Conservation (phyloP, 2,113 vertebrate genomes). For the Eublepharis macularius region DNA sequence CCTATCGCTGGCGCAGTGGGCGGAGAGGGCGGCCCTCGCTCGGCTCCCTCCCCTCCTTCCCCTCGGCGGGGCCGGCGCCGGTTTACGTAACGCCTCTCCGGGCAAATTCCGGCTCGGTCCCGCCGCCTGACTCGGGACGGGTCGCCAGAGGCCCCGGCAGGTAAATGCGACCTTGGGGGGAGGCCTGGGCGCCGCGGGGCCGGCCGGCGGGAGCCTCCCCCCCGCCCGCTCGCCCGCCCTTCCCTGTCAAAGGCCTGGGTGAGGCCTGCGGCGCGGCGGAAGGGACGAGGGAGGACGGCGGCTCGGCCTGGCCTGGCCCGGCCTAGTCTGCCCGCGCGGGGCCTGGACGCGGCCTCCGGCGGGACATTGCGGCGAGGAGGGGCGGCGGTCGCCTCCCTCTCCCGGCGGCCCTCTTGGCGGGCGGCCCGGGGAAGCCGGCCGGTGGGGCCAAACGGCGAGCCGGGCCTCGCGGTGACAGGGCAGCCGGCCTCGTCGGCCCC, state of each 20-base stretch:
- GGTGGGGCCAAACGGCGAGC: conserved; percentile 55
- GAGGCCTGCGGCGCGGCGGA: conserved; percentile 2
- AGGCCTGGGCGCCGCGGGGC: conserved; percentile 42
- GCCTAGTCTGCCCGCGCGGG: not conserved
- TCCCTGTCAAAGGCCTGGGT: conserved; percentile 3
- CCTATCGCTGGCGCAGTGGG: conserved; percentile 73
- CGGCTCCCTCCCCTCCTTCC: conserved; percentile 59
- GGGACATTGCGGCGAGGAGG: not conserved
- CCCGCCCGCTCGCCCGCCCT: not conserved
- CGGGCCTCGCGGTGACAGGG: conserved; percentile 48
- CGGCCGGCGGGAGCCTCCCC: not conserved
- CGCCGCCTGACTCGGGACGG: conserved; percentile 71
- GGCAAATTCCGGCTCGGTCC: conserved; percentile 67
- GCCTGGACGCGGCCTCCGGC: not conserved
- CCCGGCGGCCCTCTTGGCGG: not conserved
- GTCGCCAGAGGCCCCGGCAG: conserved; percentile 62
- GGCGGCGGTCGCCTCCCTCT: not conserved
- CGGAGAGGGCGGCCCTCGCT: conserved; percentile 58
- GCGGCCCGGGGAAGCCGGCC: not conserved
- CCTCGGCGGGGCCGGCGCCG: conserved; percentile 64
- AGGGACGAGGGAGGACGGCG: not conserved
- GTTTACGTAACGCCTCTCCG: conserved; percentile 76
- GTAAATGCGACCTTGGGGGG: not conserved
- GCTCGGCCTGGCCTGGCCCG: not conserved
- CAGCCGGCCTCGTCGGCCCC: conserved; percentile 39